phyloP scores from a whole-genome alignment of 2,797 vertebrate species.

The Trichosurus vulpecula region DNA sequence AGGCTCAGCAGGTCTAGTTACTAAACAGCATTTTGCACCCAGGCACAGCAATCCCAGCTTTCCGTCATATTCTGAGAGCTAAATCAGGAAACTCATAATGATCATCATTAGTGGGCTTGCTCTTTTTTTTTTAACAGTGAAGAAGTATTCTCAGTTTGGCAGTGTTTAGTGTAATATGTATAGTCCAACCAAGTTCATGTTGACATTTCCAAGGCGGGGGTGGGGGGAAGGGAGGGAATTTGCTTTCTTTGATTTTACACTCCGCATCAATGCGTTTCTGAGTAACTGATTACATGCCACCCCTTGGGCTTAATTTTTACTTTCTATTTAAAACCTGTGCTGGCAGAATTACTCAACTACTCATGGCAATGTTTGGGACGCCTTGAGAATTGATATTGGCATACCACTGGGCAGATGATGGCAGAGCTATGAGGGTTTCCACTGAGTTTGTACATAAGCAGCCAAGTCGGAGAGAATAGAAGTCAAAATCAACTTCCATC shows the following conservation, averaged over 20 bases:
- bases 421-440: conserved; percentile 37
- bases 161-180: conserved; percentile 42
- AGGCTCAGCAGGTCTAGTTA: conserved; percentile 17
- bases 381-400: conserved; percentile 49
- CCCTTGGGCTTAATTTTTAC: conserved; percentile 49
- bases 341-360: conserved; percentile 41
- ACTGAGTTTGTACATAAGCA: not conserved
- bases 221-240: not conserved
- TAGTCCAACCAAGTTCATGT: not conserved
- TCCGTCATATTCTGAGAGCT: not conserved
- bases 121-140: conserved; percentile 37
- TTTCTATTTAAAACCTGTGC: conserved; percentile 65
- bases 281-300: conserved; percentile 43
- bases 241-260: conserved; percentile 38
- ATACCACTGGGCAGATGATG: not conserved
- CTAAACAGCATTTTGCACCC: conserved; percentile 41
- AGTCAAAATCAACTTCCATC: not conserved
- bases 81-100: conserved; percentile 36
- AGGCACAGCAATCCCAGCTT: not conserved
- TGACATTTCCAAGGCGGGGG: conserved; percentile 36
- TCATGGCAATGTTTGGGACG: conserved; percentile 13
- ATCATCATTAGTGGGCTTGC: conserved; percentile 12
- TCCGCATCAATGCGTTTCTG: conserved; percentile 23
- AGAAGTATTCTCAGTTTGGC: conserved; percentile 1
- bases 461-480: not conserved